phyloP scores from a whole-genome alignment of 1,140 invertebrate species.

The Acromyrmex charruanus region DNA sequence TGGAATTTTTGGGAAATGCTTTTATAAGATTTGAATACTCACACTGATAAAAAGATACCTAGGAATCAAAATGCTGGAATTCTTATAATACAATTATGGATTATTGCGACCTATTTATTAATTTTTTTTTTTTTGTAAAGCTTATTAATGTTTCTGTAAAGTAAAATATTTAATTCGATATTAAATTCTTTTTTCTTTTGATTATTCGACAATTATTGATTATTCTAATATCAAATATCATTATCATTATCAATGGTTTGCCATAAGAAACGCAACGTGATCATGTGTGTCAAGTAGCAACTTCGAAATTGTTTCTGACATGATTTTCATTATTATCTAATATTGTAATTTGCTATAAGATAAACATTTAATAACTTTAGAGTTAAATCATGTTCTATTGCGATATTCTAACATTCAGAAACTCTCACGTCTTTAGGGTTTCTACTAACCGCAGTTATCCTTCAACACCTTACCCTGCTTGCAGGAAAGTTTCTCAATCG shows the following conservation, averaged over 20 bases:
- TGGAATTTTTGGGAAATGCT: too few relatives aligned
- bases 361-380: background rate
- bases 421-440: background rate
- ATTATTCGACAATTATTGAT: background rate
- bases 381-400: background rate
- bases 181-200: background rate
- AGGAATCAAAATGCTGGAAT: constrained; percentile 1
- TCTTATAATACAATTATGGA: background rate
- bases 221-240: background rate
- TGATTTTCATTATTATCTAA: background rate
- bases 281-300: background rate
- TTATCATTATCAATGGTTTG: background rate
- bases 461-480: constrained; percentile 55
- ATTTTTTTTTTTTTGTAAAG: background rate
- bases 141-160: background rate
- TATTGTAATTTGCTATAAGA: background rate
- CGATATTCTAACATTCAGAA: constrained; percentile 34
- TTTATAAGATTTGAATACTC: too few relatives aligned
- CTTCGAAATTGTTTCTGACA: constrained; percentile 31
- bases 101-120: background rate
- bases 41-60: background rate
- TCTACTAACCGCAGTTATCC: constrained; percentile 14
- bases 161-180: constrained; percentile 8
- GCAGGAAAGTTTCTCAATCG: constrained; percentile 75
- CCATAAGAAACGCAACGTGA: constrained; percentile 30